These are phyloP conservation scores for Heloderma charlesbogerti DNA, from an alignment of 2,113 vertebrate species.

Conservation along the genomic window DNA sequence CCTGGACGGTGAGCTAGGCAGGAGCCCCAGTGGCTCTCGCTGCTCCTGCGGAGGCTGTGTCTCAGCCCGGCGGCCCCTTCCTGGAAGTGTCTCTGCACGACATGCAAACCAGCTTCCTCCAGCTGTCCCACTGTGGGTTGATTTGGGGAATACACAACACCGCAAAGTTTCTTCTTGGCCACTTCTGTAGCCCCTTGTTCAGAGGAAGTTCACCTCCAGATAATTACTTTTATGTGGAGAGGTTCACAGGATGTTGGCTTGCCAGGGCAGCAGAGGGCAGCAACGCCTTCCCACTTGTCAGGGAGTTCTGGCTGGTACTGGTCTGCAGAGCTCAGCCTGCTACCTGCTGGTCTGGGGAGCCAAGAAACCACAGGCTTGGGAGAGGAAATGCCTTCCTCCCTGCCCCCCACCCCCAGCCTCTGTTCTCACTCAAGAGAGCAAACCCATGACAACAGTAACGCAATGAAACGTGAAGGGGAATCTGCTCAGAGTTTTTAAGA, in stretches of 20 bases:
- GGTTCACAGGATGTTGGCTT: not conserved
- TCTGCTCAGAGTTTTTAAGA: not conserved
- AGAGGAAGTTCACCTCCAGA: not conserved
- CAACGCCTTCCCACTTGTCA: too few relatives aligned
- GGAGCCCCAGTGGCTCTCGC: fast-evolving
- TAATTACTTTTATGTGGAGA: not conserved
- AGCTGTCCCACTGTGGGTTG: not conserved
- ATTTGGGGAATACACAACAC: not conserved
- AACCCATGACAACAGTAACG: not conserved
- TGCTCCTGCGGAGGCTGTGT: not conserved
- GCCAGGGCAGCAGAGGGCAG: not conserved
- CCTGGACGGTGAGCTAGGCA: not conserved
- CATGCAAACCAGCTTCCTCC: not conserved
- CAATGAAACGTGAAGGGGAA: not conserved
- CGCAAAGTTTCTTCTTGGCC: too few relatives aligned
- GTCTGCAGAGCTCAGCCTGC: not conserved
- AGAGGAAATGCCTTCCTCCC: not conserved
- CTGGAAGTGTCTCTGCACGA: not conserved
- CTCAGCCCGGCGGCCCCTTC: not conserved
- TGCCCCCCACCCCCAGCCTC: too few relatives aligned
- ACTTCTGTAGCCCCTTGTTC: not conserved
- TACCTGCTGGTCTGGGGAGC: not conserved
- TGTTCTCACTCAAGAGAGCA: not conserved
- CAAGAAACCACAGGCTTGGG: not conserved
- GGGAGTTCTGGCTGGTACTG: too few relatives aligned